Evolutionary conservation across 2,888 invertebrate genomes (phyloP).

Genomic region (Ormyrus pomaceus): DNA sequence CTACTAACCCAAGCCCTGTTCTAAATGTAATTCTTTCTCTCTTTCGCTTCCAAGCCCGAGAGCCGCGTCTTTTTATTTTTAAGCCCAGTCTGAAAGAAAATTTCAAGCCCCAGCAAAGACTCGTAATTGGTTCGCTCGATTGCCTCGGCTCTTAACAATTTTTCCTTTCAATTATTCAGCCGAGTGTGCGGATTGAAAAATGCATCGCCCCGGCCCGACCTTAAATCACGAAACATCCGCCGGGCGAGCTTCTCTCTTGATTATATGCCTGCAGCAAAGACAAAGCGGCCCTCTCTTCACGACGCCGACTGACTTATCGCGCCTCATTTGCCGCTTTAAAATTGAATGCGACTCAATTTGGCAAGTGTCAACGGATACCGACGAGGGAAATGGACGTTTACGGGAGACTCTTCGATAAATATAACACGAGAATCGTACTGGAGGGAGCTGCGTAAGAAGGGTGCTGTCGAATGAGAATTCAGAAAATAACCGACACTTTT

Average conservation of each 20-base stretch:
- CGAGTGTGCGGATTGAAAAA: slow-evolving; percentile 17
- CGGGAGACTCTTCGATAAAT: slow-evolving; percentile 56
- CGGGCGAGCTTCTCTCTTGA: not conserved
- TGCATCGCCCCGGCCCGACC: not conserved
- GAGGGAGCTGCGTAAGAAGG: no score
- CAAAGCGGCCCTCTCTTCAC: slow-evolving; percentile 5
- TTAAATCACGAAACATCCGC: slow-evolving; percentile 20
- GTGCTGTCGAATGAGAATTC: no score
- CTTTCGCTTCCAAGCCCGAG: not conserved
- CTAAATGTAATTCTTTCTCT: slow-evolving; percentile 46
- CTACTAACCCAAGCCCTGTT: slow-evolving; percentile 23
- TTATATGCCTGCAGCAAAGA: not conserved
- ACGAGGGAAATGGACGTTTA: slow-evolving; percentile 62
- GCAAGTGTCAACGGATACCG: slow-evolving; percentile 67
- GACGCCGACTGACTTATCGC: slow-evolving; percentile 1
- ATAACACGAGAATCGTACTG: not conserved
- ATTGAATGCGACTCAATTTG: slow-evolving; percentile 65
- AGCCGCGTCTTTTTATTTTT: slow-evolving; percentile 33
- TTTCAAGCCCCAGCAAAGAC: slow-evolving; percentile 12
- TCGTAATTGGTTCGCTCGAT: slow-evolving; percentile 40
- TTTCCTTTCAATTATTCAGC: slow-evolving; percentile 28
- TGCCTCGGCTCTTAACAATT: slow-evolving; percentile 14
- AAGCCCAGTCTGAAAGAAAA: slow-evolving; percentile 34
- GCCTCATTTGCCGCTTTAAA: slow-evolving; percentile 51
- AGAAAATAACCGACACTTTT: no score